Conservation (phyloP, 2,113 vertebrate species). For the Chroicocephalus ridibundus region DNA sequence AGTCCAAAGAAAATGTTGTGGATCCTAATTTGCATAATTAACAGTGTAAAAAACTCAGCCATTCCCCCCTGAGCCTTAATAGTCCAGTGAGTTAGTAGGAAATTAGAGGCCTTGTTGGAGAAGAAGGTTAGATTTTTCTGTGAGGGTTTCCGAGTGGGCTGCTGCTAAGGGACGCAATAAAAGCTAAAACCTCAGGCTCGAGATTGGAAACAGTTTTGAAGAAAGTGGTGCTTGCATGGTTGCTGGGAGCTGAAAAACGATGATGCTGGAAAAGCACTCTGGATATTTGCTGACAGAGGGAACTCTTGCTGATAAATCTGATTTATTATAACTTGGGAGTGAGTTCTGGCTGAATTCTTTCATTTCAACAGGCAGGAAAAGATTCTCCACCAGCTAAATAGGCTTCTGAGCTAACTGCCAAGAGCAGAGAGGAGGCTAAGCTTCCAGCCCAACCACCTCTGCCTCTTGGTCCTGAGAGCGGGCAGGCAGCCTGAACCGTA, state of each 20-base stretch:
- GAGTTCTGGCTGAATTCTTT: neutral
- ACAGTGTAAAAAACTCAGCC: neutral
- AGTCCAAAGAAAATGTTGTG: neutral
- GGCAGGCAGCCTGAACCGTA: neutral
- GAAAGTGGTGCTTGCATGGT: neutral
- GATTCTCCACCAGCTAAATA: neutral
- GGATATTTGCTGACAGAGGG: neutral
- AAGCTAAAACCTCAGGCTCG: neutral
- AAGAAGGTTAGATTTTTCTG: neutral
- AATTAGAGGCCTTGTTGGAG: neutral
- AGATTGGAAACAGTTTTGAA: neutral
- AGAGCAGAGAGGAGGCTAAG: neutral
- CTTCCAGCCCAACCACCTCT: neutral
- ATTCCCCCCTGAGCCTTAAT: neutral
- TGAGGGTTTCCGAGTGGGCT: neutral
- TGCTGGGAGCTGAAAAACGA: rapidly evolving
- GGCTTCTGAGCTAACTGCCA: neutral
- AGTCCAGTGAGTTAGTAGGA: neutral
- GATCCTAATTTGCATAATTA: neutral
- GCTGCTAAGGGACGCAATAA: neutral
- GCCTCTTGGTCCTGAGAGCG: neutral
- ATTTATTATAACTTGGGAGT: neutral
- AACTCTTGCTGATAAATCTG: neutral
- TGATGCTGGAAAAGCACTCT: neutral
- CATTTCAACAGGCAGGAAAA: neutral